phyloP scores from a whole-genome alignment of 2,888 invertebrate genomes.

The Leucophenga montana region DNA sequence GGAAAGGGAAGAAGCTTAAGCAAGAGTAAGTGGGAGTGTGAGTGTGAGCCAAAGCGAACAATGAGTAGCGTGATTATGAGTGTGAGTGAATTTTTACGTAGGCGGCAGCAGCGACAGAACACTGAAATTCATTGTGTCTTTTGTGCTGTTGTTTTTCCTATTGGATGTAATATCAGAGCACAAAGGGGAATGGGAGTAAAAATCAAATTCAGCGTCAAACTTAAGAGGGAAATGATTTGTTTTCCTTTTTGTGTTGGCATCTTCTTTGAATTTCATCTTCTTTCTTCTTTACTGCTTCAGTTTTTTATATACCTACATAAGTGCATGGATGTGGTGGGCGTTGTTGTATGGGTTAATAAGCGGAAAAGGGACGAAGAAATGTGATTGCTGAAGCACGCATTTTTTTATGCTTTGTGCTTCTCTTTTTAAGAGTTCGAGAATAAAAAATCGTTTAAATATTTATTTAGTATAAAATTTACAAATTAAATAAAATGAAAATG shows the following conservation, averaged over 20 bases:
- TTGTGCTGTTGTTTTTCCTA: not conserved
- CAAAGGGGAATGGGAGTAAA: slow-evolving; percentile 41
- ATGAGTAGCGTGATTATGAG: too few relatives aligned
- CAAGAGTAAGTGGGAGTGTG: not conserved
- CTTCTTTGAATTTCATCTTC: slow-evolving; percentile 48
- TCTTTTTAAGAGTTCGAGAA: slow-evolving; percentile 37
- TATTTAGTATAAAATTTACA: slow-evolving; percentile 54
- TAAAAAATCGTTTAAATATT: slow-evolving; percentile 63
- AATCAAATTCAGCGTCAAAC: slow-evolving; percentile 49
- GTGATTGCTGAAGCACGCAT: slow-evolving; percentile 28
- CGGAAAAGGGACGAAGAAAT: not conserved
- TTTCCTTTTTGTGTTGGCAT: slow-evolving; percentile 54
- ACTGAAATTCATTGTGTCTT: slow-evolving; percentile 1
- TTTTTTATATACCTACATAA: slow-evolving; percentile 27
- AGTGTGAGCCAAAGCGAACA: slow-evolving; percentile 27
- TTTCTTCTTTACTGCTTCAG: slow-evolving; percentile 12
- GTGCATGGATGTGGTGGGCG: slow-evolving; percentile 13
- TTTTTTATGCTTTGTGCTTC: slow-evolving; percentile 34
- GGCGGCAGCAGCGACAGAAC: slow-evolving; percentile 32
- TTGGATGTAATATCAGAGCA: not conserved
- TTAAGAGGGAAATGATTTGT: slow-evolving; percentile 71
- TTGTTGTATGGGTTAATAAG: slow-evolving; percentile 20
- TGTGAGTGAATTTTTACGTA: slow-evolving; percentile 19
- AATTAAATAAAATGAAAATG: slow-evolving; percentile 9
- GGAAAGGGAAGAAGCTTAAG: slow-evolving; percentile 17